Evolutionary conservation across 92 coral and sea anemone genomes (phyloP).

Genomic region (Palythoa grandis): DNA sequence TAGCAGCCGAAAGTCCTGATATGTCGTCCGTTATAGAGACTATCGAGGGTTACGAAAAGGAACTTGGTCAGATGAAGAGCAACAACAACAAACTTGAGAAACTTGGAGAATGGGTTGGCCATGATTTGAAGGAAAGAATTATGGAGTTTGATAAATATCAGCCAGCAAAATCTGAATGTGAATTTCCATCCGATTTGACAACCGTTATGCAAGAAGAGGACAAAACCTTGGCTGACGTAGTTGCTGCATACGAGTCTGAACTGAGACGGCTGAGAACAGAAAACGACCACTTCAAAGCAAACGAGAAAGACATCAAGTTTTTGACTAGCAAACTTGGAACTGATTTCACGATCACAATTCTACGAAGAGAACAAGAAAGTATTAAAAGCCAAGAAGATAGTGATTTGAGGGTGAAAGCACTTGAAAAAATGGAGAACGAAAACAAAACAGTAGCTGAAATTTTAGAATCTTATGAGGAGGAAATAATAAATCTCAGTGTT

Average conservation of each 20-base stretch:
- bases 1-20: constrained; percentile 61
- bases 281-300: background rate
- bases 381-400: background rate
- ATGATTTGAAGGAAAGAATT: constrained; percentile 11
- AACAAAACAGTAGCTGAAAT: constrained; percentile 14
- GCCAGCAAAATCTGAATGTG: background rate
- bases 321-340: background rate
- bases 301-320: background rate
- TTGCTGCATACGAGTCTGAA: constrained; percentile 66
- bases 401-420: background rate
- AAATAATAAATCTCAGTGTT: background rate
- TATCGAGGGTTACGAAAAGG: constrained; percentile 62
- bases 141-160: constrained; percentile 4
- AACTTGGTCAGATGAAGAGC: background rate
- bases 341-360: background rate
- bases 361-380: background rate
- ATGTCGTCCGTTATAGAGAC: constrained; percentile 57
- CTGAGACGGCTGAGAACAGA: constrained; percentile 15
- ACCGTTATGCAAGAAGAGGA: constrained; percentile 46
- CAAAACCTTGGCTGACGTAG: constrained; percentile 63
- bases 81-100: constrained; percentile 12
- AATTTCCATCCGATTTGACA: background rate
- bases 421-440: constrained; percentile 25
- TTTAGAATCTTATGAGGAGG: constrained; percentile 6
- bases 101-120: constrained; percentile 22